Conservation (phyloP, 2,888 invertebrate species). For the Andricus curvator region DNA sequence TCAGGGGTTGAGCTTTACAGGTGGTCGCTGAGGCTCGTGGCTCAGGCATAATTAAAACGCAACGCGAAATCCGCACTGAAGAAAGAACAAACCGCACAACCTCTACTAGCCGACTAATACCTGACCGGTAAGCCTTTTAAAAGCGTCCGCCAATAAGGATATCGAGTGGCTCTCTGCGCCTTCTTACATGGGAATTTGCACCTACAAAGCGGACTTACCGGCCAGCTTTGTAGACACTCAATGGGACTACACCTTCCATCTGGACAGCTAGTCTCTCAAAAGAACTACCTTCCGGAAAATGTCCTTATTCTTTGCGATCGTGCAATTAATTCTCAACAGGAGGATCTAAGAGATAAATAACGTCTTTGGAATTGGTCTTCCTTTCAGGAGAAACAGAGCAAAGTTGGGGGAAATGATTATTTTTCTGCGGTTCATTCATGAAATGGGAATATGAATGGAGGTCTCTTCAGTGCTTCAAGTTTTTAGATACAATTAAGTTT, state of each 20-base stretch:
- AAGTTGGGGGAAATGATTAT: neutral
- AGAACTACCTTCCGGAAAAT: constrained; percentile 44
- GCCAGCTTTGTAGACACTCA: constrained; percentile 4
- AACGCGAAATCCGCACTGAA: constrained; percentile 36
- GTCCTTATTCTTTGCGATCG: constrained; percentile 32
- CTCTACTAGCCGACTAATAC: constrained; percentile 22
- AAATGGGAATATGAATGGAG: neutral
- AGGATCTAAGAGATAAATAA: constrained; percentile 17
- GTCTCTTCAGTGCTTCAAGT: neutral
- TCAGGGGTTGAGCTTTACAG: constrained; percentile 37
- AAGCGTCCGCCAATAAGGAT: constrained; percentile 55
- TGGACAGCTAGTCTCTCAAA: constrained; percentile 42
- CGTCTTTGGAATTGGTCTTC: constrained; percentile 10
- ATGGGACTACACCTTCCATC: constrained; percentile 36
- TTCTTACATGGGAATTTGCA: constrained; percentile 68
- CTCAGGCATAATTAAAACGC: constrained; percentile 44
- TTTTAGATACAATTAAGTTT: no score
- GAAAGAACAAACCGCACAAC: constrained; percentile 22
- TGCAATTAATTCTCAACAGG: constrained; percentile 36
- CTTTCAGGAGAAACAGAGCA: neutral
- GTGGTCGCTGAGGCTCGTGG: constrained; percentile 41
- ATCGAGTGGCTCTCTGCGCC: constrained; percentile 49
- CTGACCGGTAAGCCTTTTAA: constrained; percentile 62
- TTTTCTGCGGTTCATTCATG: constrained; percentile 1
- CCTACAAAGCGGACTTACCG: constrained; percentile 56